These are phyloP conservation scores for Heliconius erato DNA, from an alignment of 2,888 invertebrate species.

Conservation along the genomic window DNA sequence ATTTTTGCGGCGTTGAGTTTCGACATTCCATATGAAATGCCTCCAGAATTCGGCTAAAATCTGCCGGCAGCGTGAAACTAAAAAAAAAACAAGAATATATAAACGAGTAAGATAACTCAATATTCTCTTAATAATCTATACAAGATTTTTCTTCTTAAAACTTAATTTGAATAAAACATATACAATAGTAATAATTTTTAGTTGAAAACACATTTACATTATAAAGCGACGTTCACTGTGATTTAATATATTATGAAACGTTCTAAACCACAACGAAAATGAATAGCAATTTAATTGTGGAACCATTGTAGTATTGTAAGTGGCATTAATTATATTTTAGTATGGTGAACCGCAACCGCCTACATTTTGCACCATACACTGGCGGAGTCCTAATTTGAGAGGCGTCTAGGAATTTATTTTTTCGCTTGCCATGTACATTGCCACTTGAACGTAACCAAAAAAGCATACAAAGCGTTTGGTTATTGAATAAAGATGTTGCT, in stretches of 20 bases:
- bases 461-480: constrained; percentile 40
- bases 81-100: too few relatives aligned
- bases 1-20: too few relatives aligned
- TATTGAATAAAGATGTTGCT: constrained; percentile 39
- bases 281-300: constrained; percentile 22
- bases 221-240: background rate
- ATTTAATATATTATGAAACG: constrained; percentile 19
- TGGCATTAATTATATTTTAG: constrained; percentile 25
- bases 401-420: constrained; percentile 62
- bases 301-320: constrained; percentile 1
- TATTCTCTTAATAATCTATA: background rate
- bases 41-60: too few relatives aligned
- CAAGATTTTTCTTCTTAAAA: background rate
- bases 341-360: constrained; percentile 23
- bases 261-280: constrained; percentile 20
- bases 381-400: constrained; percentile 65
- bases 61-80: background rate
- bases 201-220: background rate
- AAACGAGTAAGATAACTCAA: background rate
- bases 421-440: constrained; percentile 54
- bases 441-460: constrained; percentile 44
- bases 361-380: constrained; percentile 52
- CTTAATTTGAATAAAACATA: background rate
- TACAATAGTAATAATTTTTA: background rate
- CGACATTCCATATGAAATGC: too few relatives aligned